Conservation (phyloP, 2,888 invertebrate species). For the Hirtodrosophila histrioides region DNA sequence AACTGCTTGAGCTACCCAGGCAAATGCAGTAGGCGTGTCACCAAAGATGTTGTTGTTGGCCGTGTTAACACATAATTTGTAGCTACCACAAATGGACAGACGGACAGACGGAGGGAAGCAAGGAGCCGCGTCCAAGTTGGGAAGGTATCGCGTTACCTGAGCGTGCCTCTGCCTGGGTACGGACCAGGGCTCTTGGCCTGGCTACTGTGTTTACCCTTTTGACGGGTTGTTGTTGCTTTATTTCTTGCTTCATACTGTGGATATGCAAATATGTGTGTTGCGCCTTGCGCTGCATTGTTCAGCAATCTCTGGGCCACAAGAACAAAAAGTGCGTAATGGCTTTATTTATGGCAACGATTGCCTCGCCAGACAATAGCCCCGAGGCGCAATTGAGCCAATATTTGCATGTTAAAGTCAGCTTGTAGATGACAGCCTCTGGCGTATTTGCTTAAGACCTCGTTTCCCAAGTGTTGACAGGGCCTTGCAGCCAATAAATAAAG, state of each 20-base stretch:
- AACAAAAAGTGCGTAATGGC: conserved; percentile 68
- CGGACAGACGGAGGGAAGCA: conserved; percentile 5
- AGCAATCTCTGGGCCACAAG: conserved; percentile 36
- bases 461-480: conserved; percentile 55
- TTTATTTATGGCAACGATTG: conserved; percentile 67
- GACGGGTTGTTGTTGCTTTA: conserved; percentile 11
- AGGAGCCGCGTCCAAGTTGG: conserved; percentile 17
- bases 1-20: conserved; percentile 11
- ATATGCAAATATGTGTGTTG: conserved; percentile 72
- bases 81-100: conserved; percentile 34
- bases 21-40: conserved; percentile 59
- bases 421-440: conserved; percentile 13
- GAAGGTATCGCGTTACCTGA: conserved; percentile 60
- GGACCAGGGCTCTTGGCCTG: background rate
- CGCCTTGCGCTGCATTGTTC: conserved; percentile 48
- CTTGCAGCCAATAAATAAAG: conserved; percentile 56
- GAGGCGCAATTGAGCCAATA: conserved; percentile 38
- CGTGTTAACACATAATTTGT: conserved; percentile 78
- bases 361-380: conserved; percentile 52
- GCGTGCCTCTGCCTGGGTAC: conserved; percentile 18
- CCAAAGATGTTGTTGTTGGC: conserved; percentile 41
- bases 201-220: conserved; percentile 61
- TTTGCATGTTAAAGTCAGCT: conserved; percentile 41
- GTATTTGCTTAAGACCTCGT: conserved; percentile 31
- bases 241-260: conserved; percentile 18